Conservation (phyloP, 2,797 vertebrate genomes). For the Malurus leucopterus region DNA sequence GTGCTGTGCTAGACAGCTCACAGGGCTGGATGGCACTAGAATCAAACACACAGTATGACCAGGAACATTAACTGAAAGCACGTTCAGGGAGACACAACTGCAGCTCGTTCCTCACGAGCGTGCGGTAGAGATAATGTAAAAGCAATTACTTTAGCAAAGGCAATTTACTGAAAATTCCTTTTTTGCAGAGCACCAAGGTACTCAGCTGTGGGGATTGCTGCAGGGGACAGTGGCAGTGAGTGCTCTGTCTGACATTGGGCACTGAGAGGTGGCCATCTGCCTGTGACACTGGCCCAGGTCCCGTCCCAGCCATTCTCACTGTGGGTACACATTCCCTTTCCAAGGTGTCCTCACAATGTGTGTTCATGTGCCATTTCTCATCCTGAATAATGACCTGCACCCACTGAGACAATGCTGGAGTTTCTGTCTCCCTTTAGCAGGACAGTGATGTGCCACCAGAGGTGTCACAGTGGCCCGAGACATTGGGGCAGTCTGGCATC, state of each 20-base stretch:
- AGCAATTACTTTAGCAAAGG: conserved; percentile 49
- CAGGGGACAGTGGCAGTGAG: background rate
- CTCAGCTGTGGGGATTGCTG: background rate
- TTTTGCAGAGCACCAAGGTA: background rate
- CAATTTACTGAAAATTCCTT: conserved; percentile 12
- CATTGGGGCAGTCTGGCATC: background rate
- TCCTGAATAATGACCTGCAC: background rate
- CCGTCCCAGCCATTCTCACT: background rate
- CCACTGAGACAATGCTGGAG: background rate
- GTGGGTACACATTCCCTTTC: background rate
- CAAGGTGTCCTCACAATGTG: background rate
- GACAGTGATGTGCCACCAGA: background rate
- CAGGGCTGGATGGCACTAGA: background rate
- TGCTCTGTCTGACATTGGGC: background rate
- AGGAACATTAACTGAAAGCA: conserved; percentile 11
- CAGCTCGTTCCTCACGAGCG: background rate
- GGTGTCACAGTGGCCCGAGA: background rate
- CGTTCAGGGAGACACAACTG: background rate
- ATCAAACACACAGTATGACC: background rate
- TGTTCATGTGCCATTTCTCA: background rate
- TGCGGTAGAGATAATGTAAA: conserved; percentile 42
- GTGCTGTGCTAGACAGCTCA: background rate
- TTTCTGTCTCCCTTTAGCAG: background rate
- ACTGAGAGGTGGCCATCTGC: background rate
- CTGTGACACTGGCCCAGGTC: background rate